Base-by-base conservation (phyloP, 2,888 invertebrate genomes). In the Erpobdella octoculata region DNA sequence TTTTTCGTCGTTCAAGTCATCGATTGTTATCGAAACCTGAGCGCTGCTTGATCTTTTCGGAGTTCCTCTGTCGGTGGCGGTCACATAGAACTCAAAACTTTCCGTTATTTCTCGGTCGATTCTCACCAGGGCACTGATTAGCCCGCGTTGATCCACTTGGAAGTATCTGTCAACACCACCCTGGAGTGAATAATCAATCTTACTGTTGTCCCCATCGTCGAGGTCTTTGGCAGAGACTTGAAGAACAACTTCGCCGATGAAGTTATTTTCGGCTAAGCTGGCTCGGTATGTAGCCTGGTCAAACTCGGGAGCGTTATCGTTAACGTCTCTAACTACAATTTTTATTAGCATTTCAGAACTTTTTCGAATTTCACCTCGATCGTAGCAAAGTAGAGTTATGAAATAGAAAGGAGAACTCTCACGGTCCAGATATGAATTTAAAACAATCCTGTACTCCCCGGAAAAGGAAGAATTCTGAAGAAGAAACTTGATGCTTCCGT, bases 91-190 rank as follows among this genome's bases (percentile, higher is more conserved):
- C 70, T 89, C 88, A 79, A 92, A 93, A 70, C 89, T 88, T 79
- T 88, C 90, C 71, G 90, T 87, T 73, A 89, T 87, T 80, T 95
- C 94, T 79, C 91, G 93, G 84, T 94, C 93, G 80, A 93, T 93
- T 0, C 90, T 87, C 0, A 89, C 87, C 70, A 89, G 89, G 0
- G 92, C 90, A 3, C 89, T 89, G 0, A 94, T 89, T 38, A 89
- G 82, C 0, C 94, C 94, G 0, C 89, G 87, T 0, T 89, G 80
- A 81, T 93, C 91, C 48, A 94, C 89, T 73, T 88, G 87, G 80
- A 94, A 94, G 79, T 91, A 86, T 79, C 89, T 89, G 88, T 89
- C 90, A 0, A 87, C 86, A 18, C 58, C 25, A n/a, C 87, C 86
- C 2, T 76, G 75, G 36, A 72, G 25, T 18, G 46, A 78, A 77